A percentile compares a stretch with the other conserved stretches of the same genome.
phyloP scores from a whole-genome alignment of 2,888 invertebrate species.

The Melikaiella ostensackeni region DNA sequence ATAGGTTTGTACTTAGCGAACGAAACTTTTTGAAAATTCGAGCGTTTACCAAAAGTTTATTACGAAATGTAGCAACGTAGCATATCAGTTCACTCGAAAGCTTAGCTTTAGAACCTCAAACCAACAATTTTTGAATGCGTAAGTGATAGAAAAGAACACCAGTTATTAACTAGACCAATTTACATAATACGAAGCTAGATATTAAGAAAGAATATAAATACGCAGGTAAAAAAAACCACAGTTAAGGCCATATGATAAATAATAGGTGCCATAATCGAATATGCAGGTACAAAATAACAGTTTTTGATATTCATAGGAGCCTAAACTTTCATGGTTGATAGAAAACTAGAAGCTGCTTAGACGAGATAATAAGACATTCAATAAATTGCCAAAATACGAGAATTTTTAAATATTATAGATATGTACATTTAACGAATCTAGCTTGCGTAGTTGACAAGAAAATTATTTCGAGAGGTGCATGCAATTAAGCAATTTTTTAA shows the following conservation, averaged over 20 bases:
- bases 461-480: not conserved
- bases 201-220: slow-evolving; percentile 33
- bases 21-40: slow-evolving; percentile 8
- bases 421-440: not conserved
- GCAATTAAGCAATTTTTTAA: not conserved
- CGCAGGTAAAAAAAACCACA: not conserved
- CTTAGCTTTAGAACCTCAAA: slow-evolving; percentile 11
- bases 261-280: slow-evolving; percentile 37
- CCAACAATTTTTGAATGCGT: slow-evolving; percentile 7
- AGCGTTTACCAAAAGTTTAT: not conserved
- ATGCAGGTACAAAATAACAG: slow-evolving; percentile 3
- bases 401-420: not conserved
- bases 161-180: slow-evolving; percentile 42
- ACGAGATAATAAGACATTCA: not conserved
- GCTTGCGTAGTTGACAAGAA: not conserved
- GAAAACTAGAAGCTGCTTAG: slow-evolving; percentile 28
- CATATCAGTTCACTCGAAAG: slow-evolving; percentile 31
- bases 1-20: slow-evolving; percentile 1
- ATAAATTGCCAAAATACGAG: slow-evolving; percentile 14
- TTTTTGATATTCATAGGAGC: not conserved
- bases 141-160: slow-evolving; percentile 44
- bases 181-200: slow-evolving; percentile 10
- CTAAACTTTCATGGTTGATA: not conserved
- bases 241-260: slow-evolving; percentile 1
- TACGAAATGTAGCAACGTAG: slow-evolving; percentile 27